A percentile compares a stretch with the other conserved stretches of the same genome.
Conservation (phyloP, 2,888 invertebrate genomes). For the Oscheius sp. region DNA sequence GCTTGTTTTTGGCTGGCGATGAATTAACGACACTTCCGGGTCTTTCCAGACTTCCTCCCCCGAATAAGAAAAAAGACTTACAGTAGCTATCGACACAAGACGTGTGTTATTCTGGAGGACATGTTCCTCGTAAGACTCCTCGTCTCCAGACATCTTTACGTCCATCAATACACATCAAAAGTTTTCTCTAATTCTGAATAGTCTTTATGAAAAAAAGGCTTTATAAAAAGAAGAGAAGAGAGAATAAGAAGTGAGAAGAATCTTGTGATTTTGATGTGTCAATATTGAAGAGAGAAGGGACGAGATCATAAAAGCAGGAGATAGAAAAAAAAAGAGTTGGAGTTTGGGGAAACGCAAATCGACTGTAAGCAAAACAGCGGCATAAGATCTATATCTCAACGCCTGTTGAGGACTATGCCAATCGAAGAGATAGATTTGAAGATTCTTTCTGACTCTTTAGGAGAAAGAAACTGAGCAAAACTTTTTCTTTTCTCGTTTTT, state of each 20-base stretch:
- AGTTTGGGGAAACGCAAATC: constrained; percentile 21
- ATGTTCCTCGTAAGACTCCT: constrained; percentile 50
- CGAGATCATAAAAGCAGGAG: constrained; percentile 17
- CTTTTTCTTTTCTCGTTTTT: no score
- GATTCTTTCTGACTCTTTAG: no score
- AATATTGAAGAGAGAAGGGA: not conserved
- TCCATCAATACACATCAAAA: constrained; percentile 22
- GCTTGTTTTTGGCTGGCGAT: no score
- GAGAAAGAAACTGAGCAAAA: no score
- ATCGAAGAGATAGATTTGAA: no score
- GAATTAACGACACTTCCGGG: not conserved
- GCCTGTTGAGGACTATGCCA: no score
- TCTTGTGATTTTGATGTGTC: not conserved
- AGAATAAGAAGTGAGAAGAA: not conserved
- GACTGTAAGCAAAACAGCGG: constrained; percentile 8
- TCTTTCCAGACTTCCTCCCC: no score
- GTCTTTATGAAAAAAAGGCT: not conserved
- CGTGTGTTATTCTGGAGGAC: constrained; percentile 48
- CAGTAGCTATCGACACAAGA: constrained; percentile 41
- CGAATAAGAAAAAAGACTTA: constrained; percentile 36
- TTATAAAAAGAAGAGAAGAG: not conserved
- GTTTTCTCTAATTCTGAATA: not conserved
- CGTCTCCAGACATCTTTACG: constrained; percentile 15
- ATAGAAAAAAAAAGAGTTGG: constrained; percentile 17
- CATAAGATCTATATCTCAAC: constrained; percentile 16